Percentiles rank a stretch among this genome's conserved stretches.
Conservation (phyloP, 2,888 invertebrate species). For the Aplocera efformata region DNA sequence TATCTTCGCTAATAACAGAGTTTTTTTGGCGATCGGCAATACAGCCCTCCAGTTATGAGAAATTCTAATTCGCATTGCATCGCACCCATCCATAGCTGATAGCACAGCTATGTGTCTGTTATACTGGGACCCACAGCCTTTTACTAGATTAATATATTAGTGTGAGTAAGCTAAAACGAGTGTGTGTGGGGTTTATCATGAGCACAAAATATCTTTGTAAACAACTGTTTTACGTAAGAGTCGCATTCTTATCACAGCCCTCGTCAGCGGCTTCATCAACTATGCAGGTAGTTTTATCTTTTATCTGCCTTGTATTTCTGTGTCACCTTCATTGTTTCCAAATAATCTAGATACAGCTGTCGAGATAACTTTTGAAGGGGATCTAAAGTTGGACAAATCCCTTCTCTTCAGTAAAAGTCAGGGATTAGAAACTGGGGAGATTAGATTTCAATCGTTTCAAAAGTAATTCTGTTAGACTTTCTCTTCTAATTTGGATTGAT, state of each 20-base stretch:
- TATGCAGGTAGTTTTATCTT: slow-evolving; percentile 11
- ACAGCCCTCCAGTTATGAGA: too few species aligned
- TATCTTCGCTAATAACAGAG: too few species aligned
- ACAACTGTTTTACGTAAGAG: too few species aligned
- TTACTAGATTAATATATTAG: too few species aligned
- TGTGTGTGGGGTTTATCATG: too few species aligned
- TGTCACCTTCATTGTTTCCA: slow-evolving; percentile 44
- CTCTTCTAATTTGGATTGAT: not conserved
- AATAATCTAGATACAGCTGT: slow-evolving; percentile 60
- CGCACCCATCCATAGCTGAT: too few species aligned
- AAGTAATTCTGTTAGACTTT: slow-evolving; percentile 12
- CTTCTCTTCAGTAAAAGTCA: slow-evolving; percentile 41
- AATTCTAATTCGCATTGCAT: too few species aligned
- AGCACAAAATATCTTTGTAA: too few species aligned
- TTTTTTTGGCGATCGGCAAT: too few species aligned
- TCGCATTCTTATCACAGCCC: not conserved
- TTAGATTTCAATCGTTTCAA: slow-evolving; percentile 6
- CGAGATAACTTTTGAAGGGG: slow-evolving; percentile 41
- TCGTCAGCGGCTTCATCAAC: slow-evolving; percentile 1
- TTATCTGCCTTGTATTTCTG: slow-evolving; percentile 35
- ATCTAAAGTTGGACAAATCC: slow-evolving; percentile 37
- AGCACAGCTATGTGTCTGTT: too few species aligned
- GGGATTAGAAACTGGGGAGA: slow-evolving; percentile 24
- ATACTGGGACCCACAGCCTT: too few species aligned
- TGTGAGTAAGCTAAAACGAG: too few species aligned